A percentile compares a stretch with the other conserved stretches of the same genome.
These are phyloP conservation scores for Eustalomyia histrio DNA, from an alignment of 2,888 invertebrate genomes.

Conservation along the genomic window DNA sequence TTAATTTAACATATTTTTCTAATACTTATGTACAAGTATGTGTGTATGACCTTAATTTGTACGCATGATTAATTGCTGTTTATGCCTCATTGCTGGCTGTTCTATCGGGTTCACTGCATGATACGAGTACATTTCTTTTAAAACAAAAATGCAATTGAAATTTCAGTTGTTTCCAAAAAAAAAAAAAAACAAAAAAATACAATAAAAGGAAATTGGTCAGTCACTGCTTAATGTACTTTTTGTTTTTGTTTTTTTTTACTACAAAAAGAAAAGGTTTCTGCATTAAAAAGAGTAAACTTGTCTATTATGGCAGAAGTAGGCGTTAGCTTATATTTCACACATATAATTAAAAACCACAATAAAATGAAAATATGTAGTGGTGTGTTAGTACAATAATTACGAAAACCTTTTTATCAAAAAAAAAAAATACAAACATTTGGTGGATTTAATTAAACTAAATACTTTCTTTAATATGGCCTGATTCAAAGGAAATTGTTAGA, in stretches of 20 bases:
- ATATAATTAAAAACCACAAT: slow-evolving; percentile 54
- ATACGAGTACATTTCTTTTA: slow-evolving; percentile 25
- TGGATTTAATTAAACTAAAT: background rate
- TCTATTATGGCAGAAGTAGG: slow-evolving; percentile 24
- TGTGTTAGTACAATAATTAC: background rate
- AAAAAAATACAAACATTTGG: too few relatives aligned
- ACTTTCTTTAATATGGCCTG: background rate
- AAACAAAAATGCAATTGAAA: slow-evolving; percentile 43
- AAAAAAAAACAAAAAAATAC: background rate
- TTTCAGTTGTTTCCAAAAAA: slow-evolving; percentile 1
- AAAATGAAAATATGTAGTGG: background rate
- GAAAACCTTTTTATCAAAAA: background rate
- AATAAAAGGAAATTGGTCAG: slow-evolving; percentile 38
- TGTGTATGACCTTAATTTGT: slow-evolving; percentile 63
- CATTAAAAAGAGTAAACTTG: slow-evolving; percentile 7
- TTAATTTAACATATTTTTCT: slow-evolving; percentile 23
- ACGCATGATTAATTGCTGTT: slow-evolving; percentile 67
- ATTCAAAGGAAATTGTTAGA: background rate
- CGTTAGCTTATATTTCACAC: slow-evolving; percentile 57
- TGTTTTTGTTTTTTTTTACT: background rate
- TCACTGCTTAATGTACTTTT: slow-evolving; percentile 25
- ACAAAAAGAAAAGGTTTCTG: slow-evolving; percentile 3
- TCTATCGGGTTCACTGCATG: slow-evolving; percentile 33
- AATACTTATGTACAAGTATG: background rate
- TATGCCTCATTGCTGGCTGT: slow-evolving; percentile 17